These are phyloP conservation scores for Notolepis coatsorum DNA, from an alignment of 2,797 vertebrate genomes.

Conservation along the genomic window DNA sequence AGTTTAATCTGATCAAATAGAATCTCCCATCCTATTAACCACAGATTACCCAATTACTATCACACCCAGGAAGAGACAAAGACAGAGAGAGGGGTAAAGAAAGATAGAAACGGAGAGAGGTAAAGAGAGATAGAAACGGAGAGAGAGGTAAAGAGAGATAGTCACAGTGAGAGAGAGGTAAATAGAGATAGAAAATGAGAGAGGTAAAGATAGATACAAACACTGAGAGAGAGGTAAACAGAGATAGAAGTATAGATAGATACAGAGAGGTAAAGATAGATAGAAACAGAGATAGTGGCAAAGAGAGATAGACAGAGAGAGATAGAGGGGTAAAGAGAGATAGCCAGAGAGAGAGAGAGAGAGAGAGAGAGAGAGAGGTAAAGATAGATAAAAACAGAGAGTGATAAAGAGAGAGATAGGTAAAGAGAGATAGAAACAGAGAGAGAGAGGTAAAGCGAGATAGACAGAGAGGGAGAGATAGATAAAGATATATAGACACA, in stretches of 20 bases:
- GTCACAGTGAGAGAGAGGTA: slow-evolving; percentile 28
- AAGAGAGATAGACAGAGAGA: slow-evolving; percentile 53
- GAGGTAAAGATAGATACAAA: slow-evolving; percentile 60
- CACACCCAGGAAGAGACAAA: slow-evolving; percentile 50
- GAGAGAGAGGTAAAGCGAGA: slow-evolving; percentile 58
- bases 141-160: slow-evolving; percentile 58
- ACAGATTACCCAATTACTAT: slow-evolving; percentile 62
- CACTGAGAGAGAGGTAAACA: slow-evolving; percentile 43
- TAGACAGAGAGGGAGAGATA: slow-evolving; percentile 28
- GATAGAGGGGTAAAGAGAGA: too few relatives aligned
- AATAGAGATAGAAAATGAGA: slow-evolving; percentile 1
- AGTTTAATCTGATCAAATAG: background rate
- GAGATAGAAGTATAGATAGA: slow-evolving; percentile 2
- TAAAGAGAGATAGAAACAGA: slow-evolving; percentile 10
- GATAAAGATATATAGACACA: slow-evolving; percentile 20
- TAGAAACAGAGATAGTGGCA: slow-evolving; percentile 38
- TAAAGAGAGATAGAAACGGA: slow-evolving; percentile 9
- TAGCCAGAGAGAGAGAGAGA: too few relatives aligned
- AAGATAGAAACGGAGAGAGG: slow-evolving; percentile 22
- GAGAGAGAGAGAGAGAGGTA: slow-evolving; percentile 16
- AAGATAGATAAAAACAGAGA: slow-evolving; percentile 21
- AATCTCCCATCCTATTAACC: slow-evolving; percentile 23
- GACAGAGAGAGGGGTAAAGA: slow-evolving; percentile 13
- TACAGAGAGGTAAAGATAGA: slow-evolving; percentile 8
- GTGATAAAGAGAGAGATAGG: too few relatives aligned